Percentiles rank a stretch among this genome's conserved stretches.
phyloP scores from a whole-genome alignment of 1,140 invertebrate genomes.

The Zaprionus kolodkinae region DNA sequence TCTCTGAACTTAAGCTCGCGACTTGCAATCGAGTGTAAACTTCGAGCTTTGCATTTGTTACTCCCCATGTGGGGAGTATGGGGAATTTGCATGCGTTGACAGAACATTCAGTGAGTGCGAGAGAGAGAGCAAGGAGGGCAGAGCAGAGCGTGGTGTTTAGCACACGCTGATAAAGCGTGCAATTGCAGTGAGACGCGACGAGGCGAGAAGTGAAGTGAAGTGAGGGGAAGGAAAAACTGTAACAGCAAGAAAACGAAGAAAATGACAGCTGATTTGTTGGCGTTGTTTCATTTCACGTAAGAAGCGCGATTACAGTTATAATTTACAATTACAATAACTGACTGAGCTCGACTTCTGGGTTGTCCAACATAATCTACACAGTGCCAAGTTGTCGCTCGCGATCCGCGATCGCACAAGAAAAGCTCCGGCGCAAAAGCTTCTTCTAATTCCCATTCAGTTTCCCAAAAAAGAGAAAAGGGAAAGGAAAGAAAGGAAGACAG shows the following conservation, averaged over 20 bases:
- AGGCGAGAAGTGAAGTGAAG: conserved; percentile 27
- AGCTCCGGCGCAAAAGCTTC: conserved; percentile 26
- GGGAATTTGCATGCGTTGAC: conserved; percentile 34
- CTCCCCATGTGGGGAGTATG: conserved; percentile 7
- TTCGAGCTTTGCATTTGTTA: conserved; percentile 17
- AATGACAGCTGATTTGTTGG: conserved; percentile 22
- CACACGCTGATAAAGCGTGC: conserved; percentile 61
- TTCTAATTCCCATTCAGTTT: neutral
- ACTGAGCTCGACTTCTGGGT: conserved; percentile 15
- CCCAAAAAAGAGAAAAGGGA: neutral
- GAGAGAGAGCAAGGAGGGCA: neutral
- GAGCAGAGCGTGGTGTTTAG: neutral
- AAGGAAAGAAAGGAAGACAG: conserved; percentile 1
- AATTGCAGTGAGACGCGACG: conserved; percentile 40
- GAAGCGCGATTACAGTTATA: conserved; percentile 15
- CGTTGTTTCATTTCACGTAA: conserved; percentile 19
- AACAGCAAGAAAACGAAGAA: conserved; percentile 27
- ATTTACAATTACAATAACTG: conserved; percentile 15
- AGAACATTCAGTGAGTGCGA: neutral
- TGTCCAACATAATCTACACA: conserved; percentile 9
- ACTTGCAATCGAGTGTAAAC: conserved; percentile 6
- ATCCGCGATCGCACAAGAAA: conserved; percentile 7
- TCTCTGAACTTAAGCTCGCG: conserved; percentile 4
- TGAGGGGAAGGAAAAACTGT: conserved; percentile 1
- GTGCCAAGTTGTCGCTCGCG: conserved; percentile 25